Evolutionary conservation across 2,113 vertebrate genomes (phyloP), one percentile per base, ranked within the genome.

Genomic region (Hiodon tergisus): DNA sequence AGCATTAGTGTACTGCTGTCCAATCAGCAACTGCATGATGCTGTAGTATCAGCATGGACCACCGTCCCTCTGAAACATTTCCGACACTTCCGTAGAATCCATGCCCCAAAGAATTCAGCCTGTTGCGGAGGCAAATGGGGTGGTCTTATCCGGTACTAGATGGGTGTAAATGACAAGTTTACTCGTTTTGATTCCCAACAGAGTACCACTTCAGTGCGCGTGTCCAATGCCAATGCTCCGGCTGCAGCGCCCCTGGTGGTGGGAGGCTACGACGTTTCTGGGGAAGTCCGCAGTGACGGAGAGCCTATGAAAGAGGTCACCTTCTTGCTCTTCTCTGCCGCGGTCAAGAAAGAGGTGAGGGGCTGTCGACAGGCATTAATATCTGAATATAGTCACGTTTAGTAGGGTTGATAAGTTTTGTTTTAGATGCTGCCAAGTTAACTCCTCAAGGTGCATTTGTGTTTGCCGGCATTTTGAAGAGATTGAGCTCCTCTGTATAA

Each of bases 241-340:
- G 94, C 93, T 0, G 83, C 90, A 0, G 85, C 87, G 13, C 90
- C 94, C 62, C 92, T 99, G 73, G 7, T 96, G 0, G 96, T 99
- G 14, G 94, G 93, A 5, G 97, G 97, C 66, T 99, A 99, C 67
- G 96, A 99, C 0, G 95, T 98, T 55, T 94, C 93, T 0, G 97
- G 97, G 66, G 94, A 93, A 76, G 97, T 99, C 48, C 93, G 94
- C 73, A 98, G 97, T 54, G 97, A 99, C 47, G 94, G 96, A 78
- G 97, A 99, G 61, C 97, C 97, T 46, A 98, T 98, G 97, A 98
- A 98, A 81, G 97, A 94, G 4, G 97, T 99, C 85, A 94, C 94
- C 87, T 98, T 99, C 78, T 93, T 99, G 0, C 94, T 99, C 55
- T 99, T 96, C 78, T 99, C 97, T 0, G 89, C 94, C 51, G 85